Base-by-base conservation (phyloP, 1,140 invertebrate genomes). In the Diachasmimorpha longicaudata region DNA sequence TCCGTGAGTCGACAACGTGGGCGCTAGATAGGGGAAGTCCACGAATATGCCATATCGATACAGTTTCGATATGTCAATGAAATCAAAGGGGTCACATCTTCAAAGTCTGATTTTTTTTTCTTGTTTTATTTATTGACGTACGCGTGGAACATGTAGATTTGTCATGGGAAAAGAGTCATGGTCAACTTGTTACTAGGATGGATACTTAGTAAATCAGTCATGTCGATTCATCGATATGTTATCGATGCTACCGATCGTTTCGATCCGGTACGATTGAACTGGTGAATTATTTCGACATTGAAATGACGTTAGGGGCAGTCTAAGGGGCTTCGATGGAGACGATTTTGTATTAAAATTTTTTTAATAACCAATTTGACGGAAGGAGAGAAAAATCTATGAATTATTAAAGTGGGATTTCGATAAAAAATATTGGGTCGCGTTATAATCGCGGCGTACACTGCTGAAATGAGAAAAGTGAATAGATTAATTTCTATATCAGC, bases 101-200 rank as follows among this genome's bases (percentile, higher is more conserved):
- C 5, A 14, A 70, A 70, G 13, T 25, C 16, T 25, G 25, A 70
- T 46, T 46, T 70, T 31, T 48, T 70, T 4, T 42, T 23, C 23
- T 14, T 14, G 31, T 31, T 14, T 44, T 48, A 70, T 70, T 44
- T 48, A 70, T 70, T 25, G 44, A 23, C 37, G 55, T 72, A 55
- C 71, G 14, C 25, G 25, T 13, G 14, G 11, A 48, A 66, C 48
- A 77, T 72, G 66, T 55, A 46, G 37, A 73, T 72, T 58, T 11
- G 44, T 36, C 63, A 63, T 44, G 70, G 31, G 58, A 72, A 73
- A 46, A 70, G 76, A 77, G 76, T 77, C 75, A 77, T 72, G 75
- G 68, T 37, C 70, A 69, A 70, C 70, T 72, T 63, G 46, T 77
- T 77, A 63, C 48, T 46, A 31, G 58, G 66, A 63, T 75, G 67